Conservation (phyloP, 2,888 invertebrate genomes). For the Cerastis leucographa region DNA sequence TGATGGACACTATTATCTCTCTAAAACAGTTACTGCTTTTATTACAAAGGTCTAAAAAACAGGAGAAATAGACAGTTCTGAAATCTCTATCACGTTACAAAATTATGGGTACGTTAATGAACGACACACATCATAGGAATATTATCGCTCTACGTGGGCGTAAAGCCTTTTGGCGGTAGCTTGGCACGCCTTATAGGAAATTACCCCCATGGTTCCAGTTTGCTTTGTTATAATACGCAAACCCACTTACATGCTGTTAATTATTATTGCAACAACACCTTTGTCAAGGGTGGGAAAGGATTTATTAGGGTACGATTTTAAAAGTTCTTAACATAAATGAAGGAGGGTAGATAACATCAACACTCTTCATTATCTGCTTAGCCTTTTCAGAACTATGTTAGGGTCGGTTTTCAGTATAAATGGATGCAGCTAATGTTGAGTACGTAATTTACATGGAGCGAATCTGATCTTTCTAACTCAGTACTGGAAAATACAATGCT, state of each 20-base stretch:
- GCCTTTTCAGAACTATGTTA: too few relatives aligned
- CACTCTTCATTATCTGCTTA: too few relatives aligned
- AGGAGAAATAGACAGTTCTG: neutral
- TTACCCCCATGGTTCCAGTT: constrained; percentile 75
- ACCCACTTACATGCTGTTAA: constrained; percentile 53
- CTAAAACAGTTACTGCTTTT: too few relatives aligned
- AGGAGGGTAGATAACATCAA: too few relatives aligned
- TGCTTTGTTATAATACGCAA: constrained; percentile 64
- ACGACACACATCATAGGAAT: neutral
- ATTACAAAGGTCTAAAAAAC: neutral
- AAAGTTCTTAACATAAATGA: neutral
- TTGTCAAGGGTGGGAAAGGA: constrained; percentile 28
- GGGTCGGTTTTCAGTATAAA: too few relatives aligned
- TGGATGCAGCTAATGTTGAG: too few relatives aligned
- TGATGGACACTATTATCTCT: too few relatives aligned
- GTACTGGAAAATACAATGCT: too few relatives aligned
- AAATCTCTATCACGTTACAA: too few relatives aligned
- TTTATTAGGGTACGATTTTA: neutral
- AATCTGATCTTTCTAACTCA: too few relatives aligned
- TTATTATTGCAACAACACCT: constrained; percentile 57
- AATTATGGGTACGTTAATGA: neutral
- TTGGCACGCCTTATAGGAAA: constrained; percentile 70
- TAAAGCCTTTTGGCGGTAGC: constrained; percentile 24
- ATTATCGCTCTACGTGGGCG: constrained; percentile 50
- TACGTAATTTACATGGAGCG: too few relatives aligned